Evolutionary conservation across 2,888 invertebrate genomes (phyloP).

Genomic region (Shargacucullia verbasci): DNA sequence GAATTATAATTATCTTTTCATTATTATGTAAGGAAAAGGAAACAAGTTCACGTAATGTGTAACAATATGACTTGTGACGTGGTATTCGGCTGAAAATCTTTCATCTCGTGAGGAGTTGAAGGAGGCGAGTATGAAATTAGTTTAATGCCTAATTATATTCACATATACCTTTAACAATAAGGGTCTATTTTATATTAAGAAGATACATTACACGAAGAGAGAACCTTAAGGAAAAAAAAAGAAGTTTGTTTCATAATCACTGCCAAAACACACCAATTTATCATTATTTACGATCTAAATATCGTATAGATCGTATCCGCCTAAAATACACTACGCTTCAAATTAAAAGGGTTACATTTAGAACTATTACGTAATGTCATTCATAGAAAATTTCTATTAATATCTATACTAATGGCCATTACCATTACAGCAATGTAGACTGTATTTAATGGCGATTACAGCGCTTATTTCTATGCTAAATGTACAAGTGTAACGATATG

Average conservation of each 20-base stretch:
- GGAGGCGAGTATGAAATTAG: too few relatives aligned
- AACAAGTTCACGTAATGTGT: conserved; percentile 35
- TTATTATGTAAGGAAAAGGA: conserved; percentile 41
- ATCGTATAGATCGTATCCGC: conserved; percentile 15
- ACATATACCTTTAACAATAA: too few relatives aligned
- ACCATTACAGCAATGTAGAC: conserved; percentile 13
- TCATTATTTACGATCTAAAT: conserved; percentile 10
- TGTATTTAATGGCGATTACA: conserved; percentile 24
- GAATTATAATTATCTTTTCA: conserved; percentile 43
- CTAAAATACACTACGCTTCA: conserved; percentile 20
- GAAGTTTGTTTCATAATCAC: too few relatives aligned
- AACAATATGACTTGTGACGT: conserved; percentile 16
- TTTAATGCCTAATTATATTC: too few relatives aligned
- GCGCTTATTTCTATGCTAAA: conserved; percentile 23
- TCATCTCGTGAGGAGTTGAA: not conserved
- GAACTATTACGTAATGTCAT: conserved; percentile 35
- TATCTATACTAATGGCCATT: conserved; percentile 12
- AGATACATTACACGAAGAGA: too few relatives aligned
- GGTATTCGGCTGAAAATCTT: not conserved
- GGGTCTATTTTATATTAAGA: too few relatives aligned
- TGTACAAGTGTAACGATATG: conserved; percentile 42
- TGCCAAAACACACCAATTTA: not conserved
- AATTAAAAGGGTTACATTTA: conserved; percentile 30
- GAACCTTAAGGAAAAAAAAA: too few relatives aligned
- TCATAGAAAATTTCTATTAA: conserved; percentile 28